These are phyloP conservation scores for Aradus depressus DNA, from an alignment of 2,888 invertebrate genomes.

Conservation along the genomic window DNA sequence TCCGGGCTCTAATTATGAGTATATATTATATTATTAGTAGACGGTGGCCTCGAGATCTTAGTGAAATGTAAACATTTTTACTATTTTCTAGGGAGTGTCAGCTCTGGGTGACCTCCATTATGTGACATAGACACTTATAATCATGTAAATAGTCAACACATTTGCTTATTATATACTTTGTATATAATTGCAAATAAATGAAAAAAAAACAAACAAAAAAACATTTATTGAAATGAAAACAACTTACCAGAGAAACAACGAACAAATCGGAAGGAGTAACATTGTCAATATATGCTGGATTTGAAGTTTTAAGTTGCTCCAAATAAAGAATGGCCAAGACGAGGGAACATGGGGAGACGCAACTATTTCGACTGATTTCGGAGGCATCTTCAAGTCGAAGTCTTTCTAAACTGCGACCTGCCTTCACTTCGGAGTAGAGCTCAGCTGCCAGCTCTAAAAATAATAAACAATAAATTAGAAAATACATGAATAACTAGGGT, in stretches of 20 bases:
- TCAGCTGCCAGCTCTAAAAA: conserved; percentile 70
- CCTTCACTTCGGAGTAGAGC: conserved; percentile 66
- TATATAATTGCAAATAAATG: too few relatives aligned
- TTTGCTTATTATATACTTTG: too few relatives aligned
- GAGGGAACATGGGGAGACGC: conserved; percentile 83
- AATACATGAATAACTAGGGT: neutral
- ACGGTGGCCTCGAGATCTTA: too few relatives aligned
- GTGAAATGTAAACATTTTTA: too few relatives aligned
- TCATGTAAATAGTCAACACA: too few relatives aligned
- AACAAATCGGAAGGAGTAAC: conserved; percentile 87
- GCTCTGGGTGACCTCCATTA: too few relatives aligned
- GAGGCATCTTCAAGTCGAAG: conserved; percentile 67
- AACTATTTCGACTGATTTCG: conserved; percentile 62
- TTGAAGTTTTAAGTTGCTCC: conserved; percentile 70
- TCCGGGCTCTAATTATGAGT: too few relatives aligned
- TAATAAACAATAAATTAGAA: conserved; percentile 11
- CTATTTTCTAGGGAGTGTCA: too few relatives aligned
- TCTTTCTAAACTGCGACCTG: conserved; percentile 62
- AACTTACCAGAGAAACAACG: conserved; percentile 77
- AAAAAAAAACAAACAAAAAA: too few relatives aligned
- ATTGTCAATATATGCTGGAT: conserved; percentile 70
- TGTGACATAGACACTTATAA: too few relatives aligned
- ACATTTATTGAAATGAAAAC: neutral
- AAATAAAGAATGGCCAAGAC: conserved; percentile 88
- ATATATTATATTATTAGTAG: too few relatives aligned